Evolutionary conservation across 1,140 invertebrate species (phyloP).

Genomic region (Potamilus streckersoni): DNA sequence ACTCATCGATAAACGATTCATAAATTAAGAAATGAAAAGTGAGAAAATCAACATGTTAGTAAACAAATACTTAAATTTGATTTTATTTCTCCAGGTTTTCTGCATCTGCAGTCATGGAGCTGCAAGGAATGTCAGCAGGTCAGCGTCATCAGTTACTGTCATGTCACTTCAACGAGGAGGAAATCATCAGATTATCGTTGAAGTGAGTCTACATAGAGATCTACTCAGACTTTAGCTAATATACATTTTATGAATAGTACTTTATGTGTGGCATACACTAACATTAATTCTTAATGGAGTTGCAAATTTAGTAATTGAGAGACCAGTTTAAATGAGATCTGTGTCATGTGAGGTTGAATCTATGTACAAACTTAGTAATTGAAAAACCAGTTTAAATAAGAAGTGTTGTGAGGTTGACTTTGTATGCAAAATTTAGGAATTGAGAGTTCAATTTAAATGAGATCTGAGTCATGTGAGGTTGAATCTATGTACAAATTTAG

Average conservation of each 20-base stretch:
- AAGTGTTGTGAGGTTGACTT: too few relatives aligned
- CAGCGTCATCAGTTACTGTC: constrained; percentile 35
- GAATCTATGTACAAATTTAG: too few relatives aligned
- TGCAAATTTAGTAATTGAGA: not conserved
- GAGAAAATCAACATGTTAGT: not conserved
- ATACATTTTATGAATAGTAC: not conserved
- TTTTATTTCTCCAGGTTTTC: constrained; percentile 48
- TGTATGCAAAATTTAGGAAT: too few relatives aligned
- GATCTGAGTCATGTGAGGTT: too few relatives aligned
- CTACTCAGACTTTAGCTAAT: not conserved
- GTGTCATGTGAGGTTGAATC: not conserved
- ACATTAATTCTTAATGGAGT: not conserved
- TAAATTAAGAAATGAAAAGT: not conserved
- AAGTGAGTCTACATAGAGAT: constrained; percentile 29
- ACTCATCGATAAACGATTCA: not conserved
- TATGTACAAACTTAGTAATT: not conserved
- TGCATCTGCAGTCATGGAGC: constrained; percentile 32
- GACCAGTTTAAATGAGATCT: not conserved
- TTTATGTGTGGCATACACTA: not conserved
- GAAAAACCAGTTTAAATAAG: too few relatives aligned
- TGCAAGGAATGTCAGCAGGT: constrained; percentile 39
- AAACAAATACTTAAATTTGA: not conserved
- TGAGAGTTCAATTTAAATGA: too few relatives aligned
- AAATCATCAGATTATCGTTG: constrained; percentile 33
- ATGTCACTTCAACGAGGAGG: constrained; percentile 39